Base-by-base conservation (phyloP, 2,888 invertebrate genomes). In the Hemaris fuciformis region DNA sequence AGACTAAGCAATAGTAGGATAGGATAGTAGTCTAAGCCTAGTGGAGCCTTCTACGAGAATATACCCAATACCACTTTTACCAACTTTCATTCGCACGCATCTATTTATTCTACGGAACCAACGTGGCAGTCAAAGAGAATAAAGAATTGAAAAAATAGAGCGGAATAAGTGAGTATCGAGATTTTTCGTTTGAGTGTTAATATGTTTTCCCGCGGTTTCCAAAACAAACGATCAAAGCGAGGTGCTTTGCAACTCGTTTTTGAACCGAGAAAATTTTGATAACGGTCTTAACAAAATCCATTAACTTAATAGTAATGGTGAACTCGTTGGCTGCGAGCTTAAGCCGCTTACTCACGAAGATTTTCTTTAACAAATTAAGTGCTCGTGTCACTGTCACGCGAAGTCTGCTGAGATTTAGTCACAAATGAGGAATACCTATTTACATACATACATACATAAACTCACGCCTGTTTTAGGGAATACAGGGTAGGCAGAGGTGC, bases 281-380 rank as follows among this genome's bases (percentile, higher is more conserved):
- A 45, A 20, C 45, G 42, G 20, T 8, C 13, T 59, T 20, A 22
- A 48, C 10, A 31, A 46, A 45, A 60, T 60, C 8, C 38, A 60
- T 60, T 38, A 60, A 23, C 13, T 23, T 48, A 60, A 48, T 23
- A 34, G 38, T 60, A 60, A 60, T 60, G 60, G 46, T 22, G 13
- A 38, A 31, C 38, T 38, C 23, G 46, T 34, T 46, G 18, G 23
- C 18, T 59, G 27, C 22, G 46, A 31, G 45, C 43, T 31, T 38
- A 60, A 60, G 22, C 48, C 15, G 46, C 60, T 60, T 60, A 48
- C 8, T 46, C 22, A 34, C 46, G 23, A 34, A 38, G 34, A 15
- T 38, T 31, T 46, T 23, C 34, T 38, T 38, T 23, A 48, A 23
- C 48, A 48, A 60, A 60, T 60, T 60, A 60, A 53, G 46, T 23